Conservation (phyloP, 1,140 invertebrate genomes). For the Palaemon carinicauda region DNA sequence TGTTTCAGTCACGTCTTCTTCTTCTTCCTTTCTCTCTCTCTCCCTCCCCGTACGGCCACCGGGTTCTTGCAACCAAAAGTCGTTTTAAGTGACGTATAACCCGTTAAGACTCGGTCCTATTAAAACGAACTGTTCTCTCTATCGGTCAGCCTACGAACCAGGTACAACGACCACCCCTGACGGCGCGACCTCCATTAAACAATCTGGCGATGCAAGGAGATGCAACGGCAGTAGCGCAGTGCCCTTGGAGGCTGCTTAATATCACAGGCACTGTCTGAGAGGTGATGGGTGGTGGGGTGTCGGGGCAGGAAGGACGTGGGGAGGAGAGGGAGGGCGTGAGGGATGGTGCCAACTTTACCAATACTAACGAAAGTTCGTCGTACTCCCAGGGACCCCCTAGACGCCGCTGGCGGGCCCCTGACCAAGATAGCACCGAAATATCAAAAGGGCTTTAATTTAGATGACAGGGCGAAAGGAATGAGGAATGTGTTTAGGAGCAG, state of each 20-base stretch:
- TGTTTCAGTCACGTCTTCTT: no score
- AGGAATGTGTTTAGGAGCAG: slow-evolving; percentile 17
- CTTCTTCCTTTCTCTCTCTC: no score
- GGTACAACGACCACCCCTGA: no score
- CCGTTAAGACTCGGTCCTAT: no score
- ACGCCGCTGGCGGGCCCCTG: neutral
- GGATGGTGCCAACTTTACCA: neutral
- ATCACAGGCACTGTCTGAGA: neutral
- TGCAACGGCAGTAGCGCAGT: neutral
- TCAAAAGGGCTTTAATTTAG: neutral
- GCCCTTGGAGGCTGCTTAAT: neutral
- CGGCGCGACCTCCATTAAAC: neutral
- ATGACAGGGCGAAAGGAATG: neutral
- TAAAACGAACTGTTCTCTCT: no score
- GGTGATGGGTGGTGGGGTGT: neutral
- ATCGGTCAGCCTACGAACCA: no score
- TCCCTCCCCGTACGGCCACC: no score
- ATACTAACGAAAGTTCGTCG: neutral
- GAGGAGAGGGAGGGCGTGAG: neutral
- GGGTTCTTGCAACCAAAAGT: no score
- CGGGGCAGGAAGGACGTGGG: neutral
- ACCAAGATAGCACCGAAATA: slow-evolving; percentile 3
- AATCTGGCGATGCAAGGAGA: neutral
- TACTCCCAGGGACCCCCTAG: neutral
- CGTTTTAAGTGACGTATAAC: no score